Conservation (phyloP, 2,113 vertebrate genomes). For the Seriola dumerili region DNA sequence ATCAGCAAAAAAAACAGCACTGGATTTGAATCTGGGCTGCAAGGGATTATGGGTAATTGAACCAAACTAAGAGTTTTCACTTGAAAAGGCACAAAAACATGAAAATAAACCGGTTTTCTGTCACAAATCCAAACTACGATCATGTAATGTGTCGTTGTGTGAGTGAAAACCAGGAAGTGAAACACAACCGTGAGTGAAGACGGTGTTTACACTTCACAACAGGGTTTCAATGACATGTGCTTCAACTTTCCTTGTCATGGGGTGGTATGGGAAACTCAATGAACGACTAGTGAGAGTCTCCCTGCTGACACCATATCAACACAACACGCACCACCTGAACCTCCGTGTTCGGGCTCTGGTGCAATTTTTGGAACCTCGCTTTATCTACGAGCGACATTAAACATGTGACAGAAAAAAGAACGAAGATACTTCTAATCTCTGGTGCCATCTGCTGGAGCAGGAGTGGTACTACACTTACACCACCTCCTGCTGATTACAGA, state of each 20-base stretch:
- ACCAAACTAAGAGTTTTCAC: not conserved
- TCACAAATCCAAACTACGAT: accelerated
- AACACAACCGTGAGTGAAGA: constrained; percentile 27
- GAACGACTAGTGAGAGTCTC: constrained; percentile 89
- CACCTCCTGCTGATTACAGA: not conserved
- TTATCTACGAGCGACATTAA: accelerated
- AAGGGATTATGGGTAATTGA: constrained; percentile 80
- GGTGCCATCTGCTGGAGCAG: constrained; percentile 24
- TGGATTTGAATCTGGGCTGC: constrained; percentile 42
- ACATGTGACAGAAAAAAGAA: accelerated
- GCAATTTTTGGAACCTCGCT: constrained; percentile 96
- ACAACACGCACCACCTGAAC: constrained; percentile 80
- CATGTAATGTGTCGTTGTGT: accelerated
- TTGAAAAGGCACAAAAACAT: accelerated
- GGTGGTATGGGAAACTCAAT: constrained; percentile 89
- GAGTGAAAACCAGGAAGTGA: accelerated
- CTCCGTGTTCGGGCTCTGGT: constrained; percentile 66
- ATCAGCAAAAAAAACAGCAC: not conserved
- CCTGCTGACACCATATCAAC: constrained; percentile 92
- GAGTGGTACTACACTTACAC: not conserved
- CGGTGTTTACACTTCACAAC: accelerated
- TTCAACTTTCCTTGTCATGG: constrained; percentile 93
- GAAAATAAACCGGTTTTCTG: accelerated
- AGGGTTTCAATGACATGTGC: accelerated
- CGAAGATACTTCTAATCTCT: accelerated